Evolutionary conservation across 2,113 vertebrate species (phyloP), one percentile per base, ranked within the genome.

Genomic region (Tetrax tetrax): DNA sequence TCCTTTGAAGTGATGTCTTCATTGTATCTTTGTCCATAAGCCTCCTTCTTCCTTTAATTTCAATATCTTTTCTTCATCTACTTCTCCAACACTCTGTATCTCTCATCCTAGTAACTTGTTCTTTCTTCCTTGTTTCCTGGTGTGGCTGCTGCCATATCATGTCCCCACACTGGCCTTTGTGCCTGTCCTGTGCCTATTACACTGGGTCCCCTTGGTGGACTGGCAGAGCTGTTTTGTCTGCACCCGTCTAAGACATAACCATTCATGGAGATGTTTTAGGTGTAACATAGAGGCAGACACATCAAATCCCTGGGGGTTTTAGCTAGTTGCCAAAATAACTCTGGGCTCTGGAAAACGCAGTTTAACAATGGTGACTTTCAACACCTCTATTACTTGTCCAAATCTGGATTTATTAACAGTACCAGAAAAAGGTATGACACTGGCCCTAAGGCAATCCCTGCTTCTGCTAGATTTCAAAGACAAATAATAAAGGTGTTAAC

Each of bases 401-500:
- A 81, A 86, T 93, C n/a, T 64, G 76, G 89, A 45, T 83, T 81
- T 93, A 87, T 96, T 83, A 93, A 83, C 64, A 64, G 47, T 15
- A 76, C 48, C 93, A 84, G 60, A 0, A 1, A 92, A 95, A 96
- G 64, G 72, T 65, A 91, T 50, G 88, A 81, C 80, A 90, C 15
- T n/a, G 38, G 68, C 78, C 91, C 78, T 79, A 9, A 10, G 91
- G 96, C 96, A 94, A 87, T 89, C 63, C 27, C 27, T 5, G 27
- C 35, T 86, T 45, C 86, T 94, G 94, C 76, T 83, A 96, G 76
- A 45, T 90, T 89, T 76, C 80, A 75, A 84, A 93, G 60, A 47
- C 69, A 92, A 95, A 95, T 86, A 96, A 87, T 82, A 60, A 61
- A 92, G 60, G 86, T 94, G 92, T 92, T 82, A 96, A 95, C 1